Evolutionary conservation across 2,113 vertebrate genomes (phyloP), one percentile per base, ranked within the genome.

Genomic region (Passer domesticus): DNA sequence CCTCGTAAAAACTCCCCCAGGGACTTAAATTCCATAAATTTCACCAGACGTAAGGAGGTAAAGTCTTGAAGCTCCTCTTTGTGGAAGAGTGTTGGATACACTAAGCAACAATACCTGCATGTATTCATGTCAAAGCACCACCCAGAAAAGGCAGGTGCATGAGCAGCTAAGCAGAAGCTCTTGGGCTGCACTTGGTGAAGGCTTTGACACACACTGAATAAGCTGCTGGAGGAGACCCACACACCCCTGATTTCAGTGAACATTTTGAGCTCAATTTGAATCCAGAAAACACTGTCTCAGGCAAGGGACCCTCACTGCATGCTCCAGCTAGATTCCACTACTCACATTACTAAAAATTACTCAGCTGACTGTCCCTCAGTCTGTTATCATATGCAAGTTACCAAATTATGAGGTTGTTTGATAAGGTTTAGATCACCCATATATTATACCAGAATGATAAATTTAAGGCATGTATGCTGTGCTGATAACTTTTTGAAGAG

Each of bases 341-440:
- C 53, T 82, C 9, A 2, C 27, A 68, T 2, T 15, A 79, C 37
- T 72, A 37, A 79, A 90, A 83, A 21, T 37, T 37, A 69, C 53
- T 44, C 37, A 43, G 5, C 43, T 15, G 43, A 33, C 17, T 0
- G 0, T 21, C 44, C 33, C 10, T 50, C 13, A 4, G 20, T 13
- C 39, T 47, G 16, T 50, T 67, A 50, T 17, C 7, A 10, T 43
- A 13, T 13, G 24, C 21, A 67, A 63, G 63, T 80, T 64, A 75
- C 13, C 14, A 28, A 89, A 56, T 13, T 15, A 44, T 33, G 33
- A 31, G 7, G 7, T 52, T 63, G 33, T 63, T 74, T 66, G 64
- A 31, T 52, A 92, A 77, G 39, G 44, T 81, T 75, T n/a, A 44
- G 28, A 35, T 75, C 5, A 14, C 37, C 58, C 15, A 58, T 33